Conservation (phyloP, 35 echinoderm and acorn worm genomes). For the Patiria miniata region DNA sequence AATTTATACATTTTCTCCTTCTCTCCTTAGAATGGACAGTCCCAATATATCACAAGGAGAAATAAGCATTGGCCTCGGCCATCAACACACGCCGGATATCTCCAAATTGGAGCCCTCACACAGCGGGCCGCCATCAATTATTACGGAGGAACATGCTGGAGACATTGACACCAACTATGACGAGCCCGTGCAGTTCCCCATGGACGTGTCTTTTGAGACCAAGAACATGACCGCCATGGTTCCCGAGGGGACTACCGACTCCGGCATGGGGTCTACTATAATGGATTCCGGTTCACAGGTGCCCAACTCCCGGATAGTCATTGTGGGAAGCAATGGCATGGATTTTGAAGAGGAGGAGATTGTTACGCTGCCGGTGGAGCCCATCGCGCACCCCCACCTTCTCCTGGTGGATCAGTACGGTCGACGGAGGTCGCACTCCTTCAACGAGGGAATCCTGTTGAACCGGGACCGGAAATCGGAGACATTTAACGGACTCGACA, state of each 20-base stretch:
- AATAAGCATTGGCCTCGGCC: slow-evolving; percentile 47
- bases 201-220: background rate
- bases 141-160: slow-evolving; percentile 33
- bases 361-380: slow-evolving; percentile 37
- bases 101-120: background rate
- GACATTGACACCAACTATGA: slow-evolving; percentile 14
- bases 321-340: slow-evolving; percentile 37
- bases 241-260: background rate
- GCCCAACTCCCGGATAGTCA: slow-evolving; percentile 42
- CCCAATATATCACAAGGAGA: slow-evolving; percentile 52
- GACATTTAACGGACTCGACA: slow-evolving; percentile 16
- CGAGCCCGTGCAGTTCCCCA: background rate
- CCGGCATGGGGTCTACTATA: background rate
- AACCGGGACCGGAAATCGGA: background rate
- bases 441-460: slow-evolving; percentile 43
- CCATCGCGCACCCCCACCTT: slow-evolving; percentile 29
- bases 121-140: background rate
- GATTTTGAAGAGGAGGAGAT: slow-evolving; percentile 57
- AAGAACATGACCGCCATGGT: background rate
- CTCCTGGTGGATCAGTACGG: slow-evolving; percentile 22
- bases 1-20: background rate
- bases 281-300: background rate
- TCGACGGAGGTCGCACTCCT: slow-evolving; percentile 7
- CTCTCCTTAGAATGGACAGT: background rate
- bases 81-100: background rate